Evolutionary conservation across 2,113 vertebrate species (phyloP).

Genomic region (Neolamprologus devosi): DNA sequence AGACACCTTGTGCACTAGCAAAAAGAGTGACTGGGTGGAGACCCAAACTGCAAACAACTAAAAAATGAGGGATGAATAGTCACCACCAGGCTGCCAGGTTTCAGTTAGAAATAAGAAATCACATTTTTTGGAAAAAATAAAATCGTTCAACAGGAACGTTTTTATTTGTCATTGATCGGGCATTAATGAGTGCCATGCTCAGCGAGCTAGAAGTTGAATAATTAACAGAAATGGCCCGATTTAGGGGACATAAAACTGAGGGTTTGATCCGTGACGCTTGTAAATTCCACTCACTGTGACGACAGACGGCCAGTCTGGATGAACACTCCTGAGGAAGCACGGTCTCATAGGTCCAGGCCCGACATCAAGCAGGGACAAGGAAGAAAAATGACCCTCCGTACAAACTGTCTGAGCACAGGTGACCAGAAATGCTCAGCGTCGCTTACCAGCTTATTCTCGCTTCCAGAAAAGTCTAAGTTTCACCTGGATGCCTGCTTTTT

Average conservation of each 20-base stretch:
- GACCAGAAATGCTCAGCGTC: background rate
- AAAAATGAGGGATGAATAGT: background rate
- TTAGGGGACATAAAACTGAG: background rate
- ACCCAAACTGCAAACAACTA: background rate
- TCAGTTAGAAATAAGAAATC: background rate
- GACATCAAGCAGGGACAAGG: background rate
- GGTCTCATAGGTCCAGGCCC: background rate
- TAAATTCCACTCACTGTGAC: background rate
- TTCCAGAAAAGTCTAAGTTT: rapidly evolving
- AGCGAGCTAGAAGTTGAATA: background rate
- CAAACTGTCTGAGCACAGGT: background rate
- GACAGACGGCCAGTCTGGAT: background rate
- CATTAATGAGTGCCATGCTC: background rate
- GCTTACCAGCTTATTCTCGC: background rate
- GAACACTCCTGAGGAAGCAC: background rate
- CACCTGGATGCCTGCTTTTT: background rate
- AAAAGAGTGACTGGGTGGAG: background rate
- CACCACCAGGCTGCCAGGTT: background rate
- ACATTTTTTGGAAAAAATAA: background rate
- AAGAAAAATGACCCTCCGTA: rapidly evolving
- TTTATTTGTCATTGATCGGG: background rate
- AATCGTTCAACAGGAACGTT: background rate
- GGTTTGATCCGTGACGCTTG: background rate
- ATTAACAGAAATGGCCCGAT: background rate
- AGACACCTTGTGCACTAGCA: background rate